These are phyloP conservation scores for Balearica regulorum DNA, from an alignment of 2,797 vertebrate genomes.

Conservation along the genomic window DNA sequence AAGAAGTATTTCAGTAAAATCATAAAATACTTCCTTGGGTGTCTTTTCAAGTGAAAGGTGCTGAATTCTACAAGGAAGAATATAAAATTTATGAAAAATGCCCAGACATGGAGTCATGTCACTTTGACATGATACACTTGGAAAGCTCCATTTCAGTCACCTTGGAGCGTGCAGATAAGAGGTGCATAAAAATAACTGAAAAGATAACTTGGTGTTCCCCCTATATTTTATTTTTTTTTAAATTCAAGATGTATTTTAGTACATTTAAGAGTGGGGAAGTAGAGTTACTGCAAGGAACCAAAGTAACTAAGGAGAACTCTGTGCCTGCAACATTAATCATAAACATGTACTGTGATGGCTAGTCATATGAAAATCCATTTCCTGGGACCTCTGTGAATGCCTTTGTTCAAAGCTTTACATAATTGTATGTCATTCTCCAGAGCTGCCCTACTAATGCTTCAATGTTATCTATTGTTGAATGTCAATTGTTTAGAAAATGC, in stretches of 20 bases:
- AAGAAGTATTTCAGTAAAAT: not conserved
- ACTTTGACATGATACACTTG: not conserved
- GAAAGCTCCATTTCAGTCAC: not conserved
- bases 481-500: not conserved
- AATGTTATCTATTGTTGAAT: not conserved
- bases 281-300: not conserved
- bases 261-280: not conserved
- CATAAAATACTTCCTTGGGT: not conserved
- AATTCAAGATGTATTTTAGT: not conserved
- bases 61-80: not conserved
- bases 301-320: not conserved
- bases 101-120: not conserved
- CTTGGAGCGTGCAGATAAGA: not conserved
- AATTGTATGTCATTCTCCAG: not conserved
- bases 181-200: not conserved
- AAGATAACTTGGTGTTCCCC: not conserved
- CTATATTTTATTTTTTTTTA: not conserved
- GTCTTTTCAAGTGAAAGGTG: not conserved
- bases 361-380: conserved; percentile 35
- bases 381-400: not conserved
- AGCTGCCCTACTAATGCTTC: not conserved
- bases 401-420: conserved; percentile 14
- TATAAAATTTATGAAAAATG: not conserved
- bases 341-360: not conserved
- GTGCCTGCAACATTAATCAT: not conserved